Percentiles rank a stretch among this genome's conserved stretches.
Evolutionary conservation across 2,797 vertebrate genomes (phyloP).

Genomic region (Phylloscopus collybita): DNA sequence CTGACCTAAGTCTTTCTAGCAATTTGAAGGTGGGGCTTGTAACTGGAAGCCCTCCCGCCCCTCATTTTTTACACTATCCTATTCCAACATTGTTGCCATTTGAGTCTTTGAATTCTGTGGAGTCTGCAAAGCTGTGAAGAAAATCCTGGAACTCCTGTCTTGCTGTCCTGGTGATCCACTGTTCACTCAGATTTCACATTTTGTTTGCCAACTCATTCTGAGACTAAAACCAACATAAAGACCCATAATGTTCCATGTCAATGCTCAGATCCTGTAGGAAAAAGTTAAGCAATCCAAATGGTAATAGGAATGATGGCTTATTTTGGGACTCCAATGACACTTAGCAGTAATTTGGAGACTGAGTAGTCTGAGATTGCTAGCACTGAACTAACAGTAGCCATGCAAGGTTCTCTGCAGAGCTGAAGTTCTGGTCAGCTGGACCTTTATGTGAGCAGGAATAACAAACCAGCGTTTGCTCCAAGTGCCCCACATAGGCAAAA

Average conservation of each 20-base stretch:
- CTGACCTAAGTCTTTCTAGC: constrained; percentile 43
- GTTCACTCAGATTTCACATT: not conserved
- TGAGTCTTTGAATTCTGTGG: not conserved
- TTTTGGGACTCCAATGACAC: not conserved
- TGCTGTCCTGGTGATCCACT: not conserved
- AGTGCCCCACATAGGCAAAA: not conserved
- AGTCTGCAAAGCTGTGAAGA: constrained; percentile 1
- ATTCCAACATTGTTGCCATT: not conserved
- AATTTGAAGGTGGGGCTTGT: constrained; percentile 49
- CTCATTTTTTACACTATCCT: not conserved
- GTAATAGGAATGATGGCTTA: not conserved
- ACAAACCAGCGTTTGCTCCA: not conserved
- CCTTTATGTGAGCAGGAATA: not conserved
- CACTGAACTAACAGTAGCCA: not conserved
- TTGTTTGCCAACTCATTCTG: not conserved
- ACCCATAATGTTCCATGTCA: not conserved
- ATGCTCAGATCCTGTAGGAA: not conserved
- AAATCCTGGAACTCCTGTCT: not conserved
- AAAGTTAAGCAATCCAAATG: not conserved
- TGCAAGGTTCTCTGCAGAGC: not conserved
- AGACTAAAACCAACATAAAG: not conserved
- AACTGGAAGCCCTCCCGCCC: not conserved
- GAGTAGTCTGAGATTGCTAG: not conserved
- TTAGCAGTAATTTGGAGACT: not conserved
- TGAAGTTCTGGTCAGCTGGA: not conserved